These are phyloP conservation scores for Mobula hypostoma DNA, from an alignment of 2,113 vertebrate species.

Conservation along the genomic window DNA sequence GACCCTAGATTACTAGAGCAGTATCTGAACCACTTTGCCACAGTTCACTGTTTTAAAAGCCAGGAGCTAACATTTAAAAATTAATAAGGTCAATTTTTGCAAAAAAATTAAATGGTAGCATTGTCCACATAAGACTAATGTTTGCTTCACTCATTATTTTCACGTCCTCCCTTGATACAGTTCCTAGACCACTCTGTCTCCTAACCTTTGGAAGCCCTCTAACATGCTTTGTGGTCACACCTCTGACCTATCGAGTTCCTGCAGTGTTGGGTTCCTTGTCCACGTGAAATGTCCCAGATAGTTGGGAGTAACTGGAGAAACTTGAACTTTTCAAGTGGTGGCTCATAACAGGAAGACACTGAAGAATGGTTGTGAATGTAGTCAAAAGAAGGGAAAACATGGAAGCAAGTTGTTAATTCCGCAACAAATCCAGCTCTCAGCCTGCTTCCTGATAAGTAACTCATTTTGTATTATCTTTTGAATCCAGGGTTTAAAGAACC, in stretches of 20 bases:
- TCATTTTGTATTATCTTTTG: not conserved
- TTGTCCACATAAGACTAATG: too few species aligned
- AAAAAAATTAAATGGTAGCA: too few species aligned
- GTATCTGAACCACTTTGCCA: too few species aligned
- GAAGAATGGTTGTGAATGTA: too few species aligned
- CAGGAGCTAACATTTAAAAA: too few species aligned
- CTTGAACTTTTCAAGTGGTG: too few species aligned
- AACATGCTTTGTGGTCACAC: not conserved
- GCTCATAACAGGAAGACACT: not conserved
- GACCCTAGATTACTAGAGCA: too few species aligned
- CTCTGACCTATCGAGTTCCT: not conserved
- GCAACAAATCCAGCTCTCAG: not conserved
- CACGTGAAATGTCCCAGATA: not conserved
- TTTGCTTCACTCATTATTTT: not conserved
- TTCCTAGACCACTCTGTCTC: too few species aligned
- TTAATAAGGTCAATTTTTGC: too few species aligned
- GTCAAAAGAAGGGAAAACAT: not conserved
- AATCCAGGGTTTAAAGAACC: constrained; percentile 85
- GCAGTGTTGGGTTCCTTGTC: not conserved
- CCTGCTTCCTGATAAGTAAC: not conserved
- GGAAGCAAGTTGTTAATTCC: not conserved
- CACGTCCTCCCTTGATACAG: not conserved
- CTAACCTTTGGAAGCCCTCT: not conserved
- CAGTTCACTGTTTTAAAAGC: too few species aligned
- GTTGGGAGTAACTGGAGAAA: not conserved